Base-by-base conservation (phyloP, 2,888 invertebrate species). In the Cepaea hortensis region DNA sequence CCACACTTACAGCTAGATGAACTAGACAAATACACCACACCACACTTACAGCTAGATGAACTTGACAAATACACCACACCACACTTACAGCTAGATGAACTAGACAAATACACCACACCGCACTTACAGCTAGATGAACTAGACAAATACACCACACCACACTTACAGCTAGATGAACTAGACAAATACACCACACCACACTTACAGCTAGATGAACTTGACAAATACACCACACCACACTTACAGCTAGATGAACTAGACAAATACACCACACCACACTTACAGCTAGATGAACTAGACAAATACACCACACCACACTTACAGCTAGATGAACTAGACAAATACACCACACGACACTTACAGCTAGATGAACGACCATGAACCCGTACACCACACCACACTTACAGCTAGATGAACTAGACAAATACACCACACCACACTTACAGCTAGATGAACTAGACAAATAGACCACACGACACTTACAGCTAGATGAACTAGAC, bases 321-420 rank as follows among this genome's bases (percentile, higher is more conserved):
- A 35, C 35, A 35, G 35, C 35, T 35, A 35, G 35, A 35, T 35
- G 35, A 35, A 35, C 35, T n/a, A n/a, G n/a, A n/a, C n/a, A n/a
- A n/a, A n/a, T n/a, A n/a, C n/a, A n/a, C n/a, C n/a, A n/a, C n/a
- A n/a, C n/a, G n/a, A n/a, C n/a, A n/a, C n/a, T n/a, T n/a, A n/a
- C n/a, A n/a, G n/a, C 88, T 23, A 93, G 86, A n/a, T 93, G 90
- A 55, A 93, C 90, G 3, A 94, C 93, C 89, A 93, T 91, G 81
- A 93, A 91, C 23, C 93, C 93, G 76, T 93, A 35, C 35, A 35
- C 35, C 35, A 35, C 35, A 35, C 0, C 0, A 0, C 35, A 35
- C 35, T 35, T 35, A 35, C 35, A 35, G 35, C 35, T 35, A 35
- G 35, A 35, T 35, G 35, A 35, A 35, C 35, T n/a, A n/a, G 1